Evolutionary conservation across 2,113 vertebrate species (phyloP).

Genomic region (Loxodonta africana): DNA sequence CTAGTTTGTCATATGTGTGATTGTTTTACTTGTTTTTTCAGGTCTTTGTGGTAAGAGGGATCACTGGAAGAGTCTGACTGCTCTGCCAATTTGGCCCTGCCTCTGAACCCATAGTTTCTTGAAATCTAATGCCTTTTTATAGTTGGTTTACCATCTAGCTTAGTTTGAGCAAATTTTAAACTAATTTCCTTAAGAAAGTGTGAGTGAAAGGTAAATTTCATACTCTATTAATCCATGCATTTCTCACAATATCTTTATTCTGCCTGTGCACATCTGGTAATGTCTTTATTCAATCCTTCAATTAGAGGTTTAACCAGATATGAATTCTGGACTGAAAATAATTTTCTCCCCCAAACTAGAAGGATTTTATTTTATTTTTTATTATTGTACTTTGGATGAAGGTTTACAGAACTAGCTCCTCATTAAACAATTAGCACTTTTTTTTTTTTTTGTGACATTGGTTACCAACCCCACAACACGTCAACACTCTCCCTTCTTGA

Average conservation of each 20-base stretch:
- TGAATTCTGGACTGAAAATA: slow-evolving; percentile 29
- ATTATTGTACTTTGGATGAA: no score
- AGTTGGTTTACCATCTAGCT: slow-evolving; percentile 22
- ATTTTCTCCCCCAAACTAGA: neutral
- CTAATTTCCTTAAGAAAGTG: neutral
- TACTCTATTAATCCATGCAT: neutral
- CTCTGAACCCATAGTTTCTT: slow-evolving; percentile 5
- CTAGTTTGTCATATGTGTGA: no score
- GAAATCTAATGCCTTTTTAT: neutral
- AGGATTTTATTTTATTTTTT: neutral
- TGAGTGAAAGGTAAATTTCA: slow-evolving; percentile 9
- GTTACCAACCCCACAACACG: no score
- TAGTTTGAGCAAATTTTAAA: slow-evolving; percentile 45
- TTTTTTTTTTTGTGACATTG: no score
- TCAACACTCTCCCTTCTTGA: no score
- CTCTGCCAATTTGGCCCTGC: no score
- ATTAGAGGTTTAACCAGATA: neutral
- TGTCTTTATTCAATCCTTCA: slow-evolving; percentile 10
- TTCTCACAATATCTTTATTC: slow-evolving; percentile 6
- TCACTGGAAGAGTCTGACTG: no score
- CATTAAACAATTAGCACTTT: no score
- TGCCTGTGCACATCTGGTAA: neutral
- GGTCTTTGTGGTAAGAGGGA: no score
- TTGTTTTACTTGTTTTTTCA: no score
- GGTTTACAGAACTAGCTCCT: no score